Conservation (phyloP, 2,113 vertebrate genomes). For the Rhipidura dahli region DNA sequence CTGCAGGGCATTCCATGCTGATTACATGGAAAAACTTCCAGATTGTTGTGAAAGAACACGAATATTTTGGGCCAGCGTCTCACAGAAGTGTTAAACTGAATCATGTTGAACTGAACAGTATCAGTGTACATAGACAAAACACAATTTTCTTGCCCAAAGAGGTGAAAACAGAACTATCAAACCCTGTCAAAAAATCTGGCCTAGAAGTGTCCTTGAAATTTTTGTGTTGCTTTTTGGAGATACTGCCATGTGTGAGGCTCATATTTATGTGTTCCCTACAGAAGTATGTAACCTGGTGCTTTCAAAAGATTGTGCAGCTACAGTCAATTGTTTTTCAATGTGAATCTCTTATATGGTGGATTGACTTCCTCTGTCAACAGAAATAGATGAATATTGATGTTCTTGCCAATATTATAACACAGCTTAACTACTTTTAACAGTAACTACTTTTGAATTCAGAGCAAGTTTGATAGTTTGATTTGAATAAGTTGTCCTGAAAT, state of each 20-base stretch:
- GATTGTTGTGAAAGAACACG: background rate
- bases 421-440: background rate
- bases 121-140: background rate
- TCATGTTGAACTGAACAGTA: background rate
- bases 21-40: background rate
- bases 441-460: background rate
- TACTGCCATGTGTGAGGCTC: background rate
- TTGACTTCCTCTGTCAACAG: background rate
- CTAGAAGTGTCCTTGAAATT: background rate
- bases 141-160: background rate
- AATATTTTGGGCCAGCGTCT: background rate
- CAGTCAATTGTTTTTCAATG: constrained; percentile 24
- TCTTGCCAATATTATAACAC: background rate
- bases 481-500: background rate
- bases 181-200: background rate
- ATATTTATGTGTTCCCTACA: background rate
- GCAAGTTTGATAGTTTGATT: background rate
- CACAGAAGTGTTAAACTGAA: background rate
- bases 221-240: background rate
- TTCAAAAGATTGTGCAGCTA: background rate
- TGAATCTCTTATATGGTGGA: background rate
- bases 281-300: background rate
- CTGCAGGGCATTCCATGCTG: background rate
- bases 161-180: background rate
- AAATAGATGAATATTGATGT: constrained; percentile 3